phyloP scores from a whole-genome alignment of 1,140 invertebrate genomes.

The Bacillus rossius region DNA sequence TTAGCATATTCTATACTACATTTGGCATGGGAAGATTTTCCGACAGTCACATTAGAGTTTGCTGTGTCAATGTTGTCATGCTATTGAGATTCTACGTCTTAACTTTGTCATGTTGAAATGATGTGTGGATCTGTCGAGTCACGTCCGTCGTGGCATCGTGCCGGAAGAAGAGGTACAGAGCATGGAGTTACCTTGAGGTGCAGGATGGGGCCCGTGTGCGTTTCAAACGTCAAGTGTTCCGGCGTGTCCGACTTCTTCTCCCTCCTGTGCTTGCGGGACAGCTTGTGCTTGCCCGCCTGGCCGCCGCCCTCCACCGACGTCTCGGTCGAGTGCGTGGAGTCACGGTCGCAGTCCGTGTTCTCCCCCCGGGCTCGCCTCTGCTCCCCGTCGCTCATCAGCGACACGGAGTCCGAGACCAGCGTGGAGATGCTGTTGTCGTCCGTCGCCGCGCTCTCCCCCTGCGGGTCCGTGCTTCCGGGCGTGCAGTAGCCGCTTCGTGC shows the following conservation, averaged over 20 bases:
- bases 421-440: conserved; percentile 4
- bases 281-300: neutral
- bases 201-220: conserved; percentile 43
- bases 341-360: conserved; percentile 2
- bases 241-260: neutral
- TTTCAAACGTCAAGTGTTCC: conserved; percentile 8
- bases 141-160: too few species aligned
- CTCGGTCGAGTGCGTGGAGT: neutral
- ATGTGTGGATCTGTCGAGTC: too few species aligned
- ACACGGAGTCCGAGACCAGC: neutral
- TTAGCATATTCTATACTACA: too few species aligned
- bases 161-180: too few species aligned
- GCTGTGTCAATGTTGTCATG: too few species aligned
- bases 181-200: conserved; percentile 42
- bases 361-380: neutral
- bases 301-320: neutral
- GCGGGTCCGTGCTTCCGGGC: too few species aligned
- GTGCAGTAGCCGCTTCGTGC: too few species aligned
- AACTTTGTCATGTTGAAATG: too few species aligned
- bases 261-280: neutral
- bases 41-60: too few species aligned
- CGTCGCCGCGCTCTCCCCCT: too few species aligned
- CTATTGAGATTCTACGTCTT: too few species aligned
- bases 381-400: conserved; percentile 1
- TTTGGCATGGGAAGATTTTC: too few species aligned